phyloP scores from a whole-genome alignment of 2,888 invertebrate genomes.

The Phengaris alcon region DNA sequence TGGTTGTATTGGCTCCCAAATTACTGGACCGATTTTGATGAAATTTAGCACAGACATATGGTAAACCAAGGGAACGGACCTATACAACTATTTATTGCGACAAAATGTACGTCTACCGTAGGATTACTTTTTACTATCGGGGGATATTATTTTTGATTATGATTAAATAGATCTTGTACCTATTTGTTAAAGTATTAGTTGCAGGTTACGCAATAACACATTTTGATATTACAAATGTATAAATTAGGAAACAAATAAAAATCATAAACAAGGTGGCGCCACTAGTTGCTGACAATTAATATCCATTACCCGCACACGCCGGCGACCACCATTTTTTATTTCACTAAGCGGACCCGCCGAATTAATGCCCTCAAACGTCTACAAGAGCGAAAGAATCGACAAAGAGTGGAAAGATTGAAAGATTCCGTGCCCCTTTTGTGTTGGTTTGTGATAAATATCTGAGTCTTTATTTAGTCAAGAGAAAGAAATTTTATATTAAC shows the following conservation, averaged over 20 bases:
- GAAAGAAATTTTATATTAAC: slow-evolving; percentile 38
- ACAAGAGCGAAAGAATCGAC: slow-evolving; percentile 63
- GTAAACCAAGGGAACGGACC: too few relatives aligned
- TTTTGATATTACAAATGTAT: slow-evolving; percentile 38
- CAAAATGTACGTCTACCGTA: too few relatives aligned
- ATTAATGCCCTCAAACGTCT: slow-evolving; percentile 68
- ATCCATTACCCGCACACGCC: slow-evolving; percentile 73
- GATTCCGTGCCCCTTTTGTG: slow-evolving; percentile 61
- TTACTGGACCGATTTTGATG: too few relatives aligned
- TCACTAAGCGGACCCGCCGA: slow-evolving; percentile 71
- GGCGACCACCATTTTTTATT: slow-evolving; percentile 69
- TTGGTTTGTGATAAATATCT: slow-evolving; percentile 53
- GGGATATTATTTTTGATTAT: too few relatives aligned
- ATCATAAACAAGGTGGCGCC: slow-evolving; percentile 64
- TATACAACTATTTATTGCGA: too few relatives aligned
- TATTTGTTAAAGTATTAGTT: too few relatives aligned
- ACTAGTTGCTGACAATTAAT: slow-evolving; percentile 69
- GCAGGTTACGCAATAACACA: too few relatives aligned
- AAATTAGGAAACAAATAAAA: slow-evolving; percentile 66
- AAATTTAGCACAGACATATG: too few relatives aligned
- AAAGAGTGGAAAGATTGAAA: slow-evolving; percentile 48
- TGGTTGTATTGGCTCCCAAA: too few relatives aligned
- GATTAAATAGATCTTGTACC: too few relatives aligned
- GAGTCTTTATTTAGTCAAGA: slow-evolving; percentile 49
- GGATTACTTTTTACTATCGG: too few relatives aligned